Evolutionary conservation across 1,140 invertebrate genomes (phyloP).

Genomic region (Drosophila busckii): DNA sequence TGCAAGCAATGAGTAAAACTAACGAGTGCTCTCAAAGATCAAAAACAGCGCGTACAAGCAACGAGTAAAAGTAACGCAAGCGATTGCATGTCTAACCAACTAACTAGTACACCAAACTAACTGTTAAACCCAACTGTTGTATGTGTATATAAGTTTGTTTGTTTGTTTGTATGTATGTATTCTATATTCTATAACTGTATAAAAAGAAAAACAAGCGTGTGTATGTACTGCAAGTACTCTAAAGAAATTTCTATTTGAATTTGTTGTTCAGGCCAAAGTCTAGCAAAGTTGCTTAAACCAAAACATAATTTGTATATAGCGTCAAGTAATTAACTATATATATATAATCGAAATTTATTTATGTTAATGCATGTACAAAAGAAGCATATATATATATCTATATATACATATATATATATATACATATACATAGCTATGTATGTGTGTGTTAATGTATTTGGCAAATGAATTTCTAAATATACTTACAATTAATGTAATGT

Average conservation of each 20-base stretch:
- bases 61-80: no score
- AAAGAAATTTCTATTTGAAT: slow-evolving; percentile 1
- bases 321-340: slow-evolving; percentile 1
- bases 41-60: no score
- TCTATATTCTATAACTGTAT: neutral
- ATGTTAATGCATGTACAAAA: slow-evolving; percentile 22
- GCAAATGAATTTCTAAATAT: no score
- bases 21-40: no score
- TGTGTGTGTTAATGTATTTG: no score
- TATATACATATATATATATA: neutral
- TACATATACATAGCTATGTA: neutral
- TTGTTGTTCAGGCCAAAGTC: neutral
- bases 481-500: no score
- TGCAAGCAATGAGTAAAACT: no score
- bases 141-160: slow-evolving; percentile 13
- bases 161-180: neutral
- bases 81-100: no score
- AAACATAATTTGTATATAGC: slow-evolving; percentile 38
- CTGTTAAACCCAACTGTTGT: neutral
- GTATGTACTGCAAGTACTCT: slow-evolving; percentile 25
- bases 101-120: no score
- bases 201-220: neutral
- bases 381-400: neutral
- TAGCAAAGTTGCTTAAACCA: slow-evolving; percentile 14
- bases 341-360: neutral